A percentile compares a stretch with the other conserved stretches of the same genome.
These are phyloP conservation scores for Chroicocephalus ridibundus DNA, from an alignment of 2,113 vertebrate genomes.

Conservation along the genomic window DNA sequence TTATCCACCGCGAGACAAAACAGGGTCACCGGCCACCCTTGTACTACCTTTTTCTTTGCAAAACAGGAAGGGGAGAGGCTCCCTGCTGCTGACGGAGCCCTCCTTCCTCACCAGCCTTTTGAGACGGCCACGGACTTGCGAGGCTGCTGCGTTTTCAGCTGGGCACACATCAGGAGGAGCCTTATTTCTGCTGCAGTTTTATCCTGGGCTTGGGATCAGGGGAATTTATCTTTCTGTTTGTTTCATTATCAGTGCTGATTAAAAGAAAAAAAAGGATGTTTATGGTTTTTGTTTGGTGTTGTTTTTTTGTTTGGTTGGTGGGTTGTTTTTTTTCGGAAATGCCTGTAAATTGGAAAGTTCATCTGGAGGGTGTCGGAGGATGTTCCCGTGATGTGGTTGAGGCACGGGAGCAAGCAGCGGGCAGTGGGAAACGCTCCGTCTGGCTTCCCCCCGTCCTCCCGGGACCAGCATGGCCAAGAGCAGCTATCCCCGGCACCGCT, in stretches of 20 bases:
- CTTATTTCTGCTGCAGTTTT: conserved; percentile 10
- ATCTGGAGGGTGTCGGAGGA: background rate
- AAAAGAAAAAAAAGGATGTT: background rate
- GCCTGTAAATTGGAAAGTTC: background rate
- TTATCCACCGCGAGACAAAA: background rate
- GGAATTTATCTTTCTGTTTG: background rate
- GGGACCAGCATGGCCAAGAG: background rate
- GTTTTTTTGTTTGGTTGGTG: background rate
- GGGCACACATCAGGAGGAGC: background rate
- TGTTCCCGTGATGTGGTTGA: fast-evolving
- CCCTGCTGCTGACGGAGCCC: background rate
- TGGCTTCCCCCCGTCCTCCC: background rate
- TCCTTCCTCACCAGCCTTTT: background rate
- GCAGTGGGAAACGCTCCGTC: fast-evolving
- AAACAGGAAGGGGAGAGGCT: conserved; percentile 60
- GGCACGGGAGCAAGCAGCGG: fast-evolving
- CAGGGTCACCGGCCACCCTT: background rate
- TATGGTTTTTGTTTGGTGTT: background rate
- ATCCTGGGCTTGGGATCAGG: conserved; percentile 22
- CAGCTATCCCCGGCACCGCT: background rate
- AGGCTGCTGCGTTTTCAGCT: background rate
- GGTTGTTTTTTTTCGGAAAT: background rate
- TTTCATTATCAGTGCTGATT: conserved; percentile 31
- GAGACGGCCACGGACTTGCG: background rate
- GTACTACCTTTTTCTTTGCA: background rate